A percentile compares a stretch with the other conserved stretches of the same genome.
phyloP scores from a whole-genome alignment of 2,888 invertebrate species.

The Ornithoptera alexandrae region DNA sequence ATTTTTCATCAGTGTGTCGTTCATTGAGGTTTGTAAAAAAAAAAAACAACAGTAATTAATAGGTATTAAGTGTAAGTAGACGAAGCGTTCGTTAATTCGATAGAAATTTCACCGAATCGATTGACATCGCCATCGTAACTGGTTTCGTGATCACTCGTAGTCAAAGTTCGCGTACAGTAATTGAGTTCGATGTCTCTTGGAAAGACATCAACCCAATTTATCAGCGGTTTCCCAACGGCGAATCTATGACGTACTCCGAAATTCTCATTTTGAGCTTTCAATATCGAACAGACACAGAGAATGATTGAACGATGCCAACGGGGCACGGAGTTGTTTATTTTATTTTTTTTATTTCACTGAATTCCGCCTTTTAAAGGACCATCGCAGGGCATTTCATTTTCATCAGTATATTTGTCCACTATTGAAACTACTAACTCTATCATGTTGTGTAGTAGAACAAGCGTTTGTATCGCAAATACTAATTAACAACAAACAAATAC shows the following conservation, averaged over 20 bases:
- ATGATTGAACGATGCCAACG: background rate
- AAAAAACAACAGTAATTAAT: background rate
- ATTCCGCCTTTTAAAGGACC: background rate
- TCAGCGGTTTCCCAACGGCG: conserved; percentile 10
- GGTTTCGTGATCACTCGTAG: conserved; percentile 3
- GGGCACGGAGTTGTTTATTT: background rate
- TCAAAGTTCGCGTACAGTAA: conserved; percentile 14
- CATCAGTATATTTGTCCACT: background rate
- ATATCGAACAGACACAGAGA: background rate
- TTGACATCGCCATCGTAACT: conserved; percentile 4
- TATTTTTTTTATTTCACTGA: background rate
- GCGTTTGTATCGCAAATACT: background rate
- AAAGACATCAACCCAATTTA: conserved; percentile 22
- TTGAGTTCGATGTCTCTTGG: conserved; percentile 19
- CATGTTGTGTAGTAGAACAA: background rate
- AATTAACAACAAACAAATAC: background rate
- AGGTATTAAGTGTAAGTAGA: background rate
- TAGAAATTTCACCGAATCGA: background rate
- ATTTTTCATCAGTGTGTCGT: no score
- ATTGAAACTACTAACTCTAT: background rate
- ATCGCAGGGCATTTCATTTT: background rate
- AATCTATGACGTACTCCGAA: conserved; percentile 1
- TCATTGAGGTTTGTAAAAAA: background rate
- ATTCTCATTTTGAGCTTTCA: conserved; percentile 3
- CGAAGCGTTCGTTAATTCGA: background rate